Evolutionary conservation across 2,113 vertebrate species (phyloP).

Genomic region (Gulo gulo): DNA sequence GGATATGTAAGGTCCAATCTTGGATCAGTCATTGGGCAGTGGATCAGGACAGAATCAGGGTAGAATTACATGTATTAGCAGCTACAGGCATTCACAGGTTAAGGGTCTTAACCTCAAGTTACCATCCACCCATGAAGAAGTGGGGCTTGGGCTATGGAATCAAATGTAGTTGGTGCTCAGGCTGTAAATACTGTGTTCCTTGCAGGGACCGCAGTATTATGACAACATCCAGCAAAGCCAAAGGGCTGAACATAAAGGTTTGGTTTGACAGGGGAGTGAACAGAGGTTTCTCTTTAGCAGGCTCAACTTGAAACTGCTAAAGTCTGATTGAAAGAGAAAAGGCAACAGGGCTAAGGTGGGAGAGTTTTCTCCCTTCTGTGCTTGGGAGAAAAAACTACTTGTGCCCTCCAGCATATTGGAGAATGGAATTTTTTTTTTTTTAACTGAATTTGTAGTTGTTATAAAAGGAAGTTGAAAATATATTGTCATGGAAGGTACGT

Average conservation of each 20-base stretch:
- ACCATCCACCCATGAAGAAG: not conserved
- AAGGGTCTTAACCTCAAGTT: not conserved
- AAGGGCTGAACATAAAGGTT: not conserved
- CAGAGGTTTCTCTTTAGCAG: not conserved
- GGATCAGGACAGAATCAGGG: not conserved
- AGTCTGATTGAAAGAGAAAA: slow-evolving; percentile 41
- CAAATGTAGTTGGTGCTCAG: not conserved
- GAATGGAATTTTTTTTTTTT: slow-evolving; percentile 12
- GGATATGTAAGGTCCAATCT: not conserved
- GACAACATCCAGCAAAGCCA: not conserved
- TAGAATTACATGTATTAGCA: not conserved
- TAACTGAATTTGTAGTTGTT: slow-evolving; percentile 19
- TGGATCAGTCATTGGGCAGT: not conserved
- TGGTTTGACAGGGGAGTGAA: not conserved
- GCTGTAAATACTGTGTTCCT: not conserved
- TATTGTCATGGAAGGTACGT: not conserved
- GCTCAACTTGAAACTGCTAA: not conserved
- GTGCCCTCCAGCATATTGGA: not conserved
- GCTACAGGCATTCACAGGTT: not conserved
- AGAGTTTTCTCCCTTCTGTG: slow-evolving; percentile 3
- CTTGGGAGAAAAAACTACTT: not conserved
- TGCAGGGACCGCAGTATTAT: not conserved
- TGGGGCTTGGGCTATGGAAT: not conserved
- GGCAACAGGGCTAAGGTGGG: not conserved
- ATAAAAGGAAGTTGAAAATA: not conserved